Base-by-base conservation (phyloP, 1,140 invertebrate species). In the Aphelinus atriplicis region DNA sequence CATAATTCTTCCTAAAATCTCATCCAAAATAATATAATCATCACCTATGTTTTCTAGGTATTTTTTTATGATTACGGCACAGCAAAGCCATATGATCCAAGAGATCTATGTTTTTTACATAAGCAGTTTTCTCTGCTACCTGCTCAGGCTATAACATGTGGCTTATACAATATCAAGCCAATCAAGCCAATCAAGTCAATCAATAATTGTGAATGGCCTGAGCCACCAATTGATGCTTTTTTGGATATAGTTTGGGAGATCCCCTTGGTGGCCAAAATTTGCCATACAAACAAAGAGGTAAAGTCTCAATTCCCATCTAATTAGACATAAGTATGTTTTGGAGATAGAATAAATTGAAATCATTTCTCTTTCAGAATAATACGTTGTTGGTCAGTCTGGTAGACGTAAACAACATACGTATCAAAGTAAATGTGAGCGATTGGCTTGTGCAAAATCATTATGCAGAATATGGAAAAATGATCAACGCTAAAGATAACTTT, bases 61-160 rank as follows among this genome's bases (percentile, higher is more conserved):
- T 47, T 83, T 42, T 88, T 87, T 72, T 87, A 86, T 65, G 87
- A 88, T 48, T 88, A 81, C 57, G 87, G 87, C 2, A 87, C 86
- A 5, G 26, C 83, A 0, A 80, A 82, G 57, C 74, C 79, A 3
- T 82, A 81, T 75, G 7, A 73, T 7, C 46, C 80, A 3, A 67
- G 81, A 0, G 71, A 80, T 3, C 3, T 88, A 6, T 83, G 71
- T 56, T 87, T 81, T 71, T 80, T 88, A 7, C 78, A 85, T 60
- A 77, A 81, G 43, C 71, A 48, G 3, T 87, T 87, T 71, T 83
- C 84, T 6, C 0, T 26, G 43, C 3, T 86, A 7, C 82, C 84
- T 6, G 84, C 84, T 0, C 81, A 86, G 78, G 86, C 87, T 1
- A 83, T 88, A 58, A 82, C 84, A 9, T 88, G 86, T 60, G 81